A percentile compares a stretch with the other conserved stretches of the same genome.
phyloP scores from a whole-genome alignment of 1,140 invertebrate species.

The Coenobita brevimanus region DNA sequence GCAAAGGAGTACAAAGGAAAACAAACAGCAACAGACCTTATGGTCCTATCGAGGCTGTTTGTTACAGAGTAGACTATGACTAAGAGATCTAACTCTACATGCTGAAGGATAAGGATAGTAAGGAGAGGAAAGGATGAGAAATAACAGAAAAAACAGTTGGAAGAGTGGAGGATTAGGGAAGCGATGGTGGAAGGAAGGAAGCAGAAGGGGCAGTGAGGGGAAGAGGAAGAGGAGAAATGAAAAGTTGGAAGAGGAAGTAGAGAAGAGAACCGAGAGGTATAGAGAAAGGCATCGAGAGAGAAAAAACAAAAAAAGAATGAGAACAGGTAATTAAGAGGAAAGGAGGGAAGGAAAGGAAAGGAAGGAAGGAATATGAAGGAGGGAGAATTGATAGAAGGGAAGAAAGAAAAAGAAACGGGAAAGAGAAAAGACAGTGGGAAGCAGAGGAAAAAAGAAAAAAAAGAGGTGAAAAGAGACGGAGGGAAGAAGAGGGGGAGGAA shows the following conservation, averaged over 20 bases:
- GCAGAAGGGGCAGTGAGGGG: neutral
- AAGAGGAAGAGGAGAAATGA: neutral
- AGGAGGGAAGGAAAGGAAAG: neutral
- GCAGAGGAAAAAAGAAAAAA: neutral
- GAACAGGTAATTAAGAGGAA: neutral
- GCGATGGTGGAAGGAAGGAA: neutral
- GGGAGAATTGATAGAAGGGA: neutral
- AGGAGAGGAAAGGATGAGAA: neutral
- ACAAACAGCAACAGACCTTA: too few relatives aligned
- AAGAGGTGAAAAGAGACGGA: neutral
- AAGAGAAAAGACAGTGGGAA: neutral
- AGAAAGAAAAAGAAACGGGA: neutral
- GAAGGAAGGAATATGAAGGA: neutral
- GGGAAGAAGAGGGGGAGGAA: neutral
- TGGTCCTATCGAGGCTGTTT: too few relatives aligned
- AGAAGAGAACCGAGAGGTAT: neutral
- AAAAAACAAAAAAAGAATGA: neutral
- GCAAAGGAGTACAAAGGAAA: too few relatives aligned
- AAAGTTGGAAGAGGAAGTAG: neutral
- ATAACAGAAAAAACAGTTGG: neutral
- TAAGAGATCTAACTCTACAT: too few relatives aligned
- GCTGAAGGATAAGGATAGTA: conserved; percentile 3
- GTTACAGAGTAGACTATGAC: too few relatives aligned
- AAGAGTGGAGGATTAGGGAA: neutral
- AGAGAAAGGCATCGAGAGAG: neutral